Percentiles rank a stretch among this genome's conserved stretches.
Conservation (phyloP, 92 coral and sea anemone genomes). For the Palythoa grandis region DNA sequence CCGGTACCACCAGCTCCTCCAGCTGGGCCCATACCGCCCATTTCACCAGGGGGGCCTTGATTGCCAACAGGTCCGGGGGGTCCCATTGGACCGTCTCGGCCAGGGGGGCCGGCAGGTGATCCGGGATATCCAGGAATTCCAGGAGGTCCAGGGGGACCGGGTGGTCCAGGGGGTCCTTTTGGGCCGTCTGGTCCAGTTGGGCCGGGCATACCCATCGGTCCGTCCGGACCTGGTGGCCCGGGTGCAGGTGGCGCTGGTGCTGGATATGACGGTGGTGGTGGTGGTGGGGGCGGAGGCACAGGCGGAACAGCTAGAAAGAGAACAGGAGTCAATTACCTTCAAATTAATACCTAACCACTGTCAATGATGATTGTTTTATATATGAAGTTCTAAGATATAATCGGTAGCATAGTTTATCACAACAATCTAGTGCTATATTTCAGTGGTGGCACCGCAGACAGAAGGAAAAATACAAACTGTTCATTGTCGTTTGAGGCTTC, state of each 20-base stretch:
- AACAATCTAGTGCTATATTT: no score
- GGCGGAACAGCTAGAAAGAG: slow-evolving; percentile 22
- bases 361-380: not conserved
- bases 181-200: slow-evolving; percentile 98
- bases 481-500: no score
- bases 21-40: slow-evolving; percentile 78
- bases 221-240: slow-evolving; percentile 97
- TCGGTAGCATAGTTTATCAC: no score
- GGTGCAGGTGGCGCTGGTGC: slow-evolving; percentile 95
- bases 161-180: slow-evolving; percentile 97
- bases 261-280: slow-evolving; percentile 85
- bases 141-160: slow-evolving; percentile 96
- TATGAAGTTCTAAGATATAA: no score
- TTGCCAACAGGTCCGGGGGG: slow-evolving; percentile 96
- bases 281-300: slow-evolving; percentile 47
- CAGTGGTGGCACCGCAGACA: no score
- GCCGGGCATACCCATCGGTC: slow-evolving; percentile 95
- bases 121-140: slow-evolving; percentile 98
- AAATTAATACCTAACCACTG: not conserved
- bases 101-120: slow-evolving; percentile 96
- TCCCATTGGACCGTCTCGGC: slow-evolving; percentile 94
- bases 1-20: slow-evolving; percentile 82
- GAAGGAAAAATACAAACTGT: no score
- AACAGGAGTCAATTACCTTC: not conserved
- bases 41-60: slow-evolving; percentile 94